Conservation (phyloP, 2,888 invertebrate genomes). For the Drosophila kokeensis region DNA sequence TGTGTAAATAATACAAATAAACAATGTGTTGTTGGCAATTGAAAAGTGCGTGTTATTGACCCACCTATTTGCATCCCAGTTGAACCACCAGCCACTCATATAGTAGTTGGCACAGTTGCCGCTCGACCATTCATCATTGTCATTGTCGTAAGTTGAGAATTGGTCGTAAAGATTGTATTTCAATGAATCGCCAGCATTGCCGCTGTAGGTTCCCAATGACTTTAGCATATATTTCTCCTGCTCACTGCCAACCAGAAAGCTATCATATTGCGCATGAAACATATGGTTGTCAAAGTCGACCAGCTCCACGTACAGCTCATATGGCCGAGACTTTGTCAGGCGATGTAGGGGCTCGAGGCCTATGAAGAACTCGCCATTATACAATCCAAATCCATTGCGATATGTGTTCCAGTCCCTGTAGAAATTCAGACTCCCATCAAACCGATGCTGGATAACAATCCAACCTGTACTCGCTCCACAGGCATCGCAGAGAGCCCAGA, state of each 20-base stretch:
- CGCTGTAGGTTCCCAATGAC: constrained; percentile 37
- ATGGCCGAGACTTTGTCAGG: constrained; percentile 44
- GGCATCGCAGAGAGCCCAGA: constrained; percentile 33
- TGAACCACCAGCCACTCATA: constrained; percentile 52
- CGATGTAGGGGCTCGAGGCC: constrained; percentile 44
- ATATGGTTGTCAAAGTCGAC: constrained; percentile 28
- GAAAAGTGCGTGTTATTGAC: not conserved
- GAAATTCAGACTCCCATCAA: constrained; percentile 41
- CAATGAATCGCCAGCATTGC: constrained; percentile 51
- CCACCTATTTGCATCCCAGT: constrained; percentile 42
- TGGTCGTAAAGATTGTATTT: constrained; percentile 41
- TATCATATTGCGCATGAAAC: constrained; percentile 36
- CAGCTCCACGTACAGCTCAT: constrained; percentile 46
- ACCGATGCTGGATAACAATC: constrained; percentile 52
- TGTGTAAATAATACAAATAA: constrained; percentile 2
- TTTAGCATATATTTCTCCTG: constrained; percentile 42
- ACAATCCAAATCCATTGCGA: constrained; percentile 50
- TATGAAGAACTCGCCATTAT: constrained; percentile 48
- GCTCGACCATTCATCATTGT: constrained; percentile 41
- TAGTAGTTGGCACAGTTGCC: constrained; percentile 52
- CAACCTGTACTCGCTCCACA: constrained; percentile 27
- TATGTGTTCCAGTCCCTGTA: constrained; percentile 46
- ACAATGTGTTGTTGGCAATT: not conserved
- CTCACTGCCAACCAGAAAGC: constrained; percentile 44
- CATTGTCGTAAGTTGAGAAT: constrained; percentile 51